Evolutionary conservation across 1,140 invertebrate genomes (phyloP), one percentile per base, ranked within the genome.

Genomic region (Temnothorax curvispinosus): DNA sequence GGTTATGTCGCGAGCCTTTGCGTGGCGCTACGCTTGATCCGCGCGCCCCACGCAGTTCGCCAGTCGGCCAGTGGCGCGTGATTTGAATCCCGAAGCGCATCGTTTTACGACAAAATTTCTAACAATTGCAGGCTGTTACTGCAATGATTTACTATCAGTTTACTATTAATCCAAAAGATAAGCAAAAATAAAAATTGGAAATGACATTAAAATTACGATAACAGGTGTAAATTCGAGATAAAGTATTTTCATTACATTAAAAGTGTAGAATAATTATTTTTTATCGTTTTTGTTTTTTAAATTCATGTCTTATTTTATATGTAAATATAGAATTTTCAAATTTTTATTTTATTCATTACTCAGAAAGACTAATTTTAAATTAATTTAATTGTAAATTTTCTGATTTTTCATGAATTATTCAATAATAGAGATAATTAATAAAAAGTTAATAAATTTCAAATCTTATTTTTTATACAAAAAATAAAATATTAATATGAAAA

Each of bases 1-100:
- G 90, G 90, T 91, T 91, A 91, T 89, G 90, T 91, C 80, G 69
- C 41, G 54, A 76, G 47, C 35, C 47, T 11, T 41, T 52, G 15
- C 54, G 35, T 87, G 50, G 72, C 77, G 60, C 72, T 77, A 60
- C 64, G 18, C 35, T 75, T 18, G 13, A 82, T 76, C 80, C 41
- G 44, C 81, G 18, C 75, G 58, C 18, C 21, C 1, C 3, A n/a
- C 21, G 21, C 11, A 32, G 54, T 13, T 54, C 11, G 64, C 1
- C 27, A 27, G 27, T 27, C 27, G 27, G 27, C 77, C 52, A 60
- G 67, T 18, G 52, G 74, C 87, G 81, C 65, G 52, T 18, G 11
- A 80, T 86, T 88, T 9, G 18, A 85, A 65, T 3, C 35, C 6
- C 8, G 18, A 54, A 72, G 18, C 18, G 3, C 4, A 6, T 58